A percentile compares a stretch with the other conserved stretches of the same genome.
These are phyloP conservation scores for Drosophila kanapiae DNA, from an alignment of 1,140 invertebrate genomes.

Conservation along the genomic window DNA sequence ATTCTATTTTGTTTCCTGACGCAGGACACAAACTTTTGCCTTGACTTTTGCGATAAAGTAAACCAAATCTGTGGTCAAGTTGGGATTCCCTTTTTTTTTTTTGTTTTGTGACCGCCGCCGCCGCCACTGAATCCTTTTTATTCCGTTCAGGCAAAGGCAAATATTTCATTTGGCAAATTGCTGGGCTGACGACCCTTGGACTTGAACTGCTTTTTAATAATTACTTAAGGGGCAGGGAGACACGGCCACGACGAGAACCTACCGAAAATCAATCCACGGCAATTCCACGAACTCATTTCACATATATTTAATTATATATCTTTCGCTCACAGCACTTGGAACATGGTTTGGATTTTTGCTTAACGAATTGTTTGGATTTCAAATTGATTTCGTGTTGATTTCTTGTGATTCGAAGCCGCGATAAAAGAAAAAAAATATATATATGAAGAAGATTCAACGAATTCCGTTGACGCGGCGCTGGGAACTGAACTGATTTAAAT, in stretches of 20 bases:
- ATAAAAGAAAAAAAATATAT: constrained; percentile 6
- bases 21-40: constrained; percentile 6
- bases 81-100: constrained; percentile 9
- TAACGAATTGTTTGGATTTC: not conserved
- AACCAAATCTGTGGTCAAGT: constrained; percentile 37
- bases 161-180: constrained; percentile 44
- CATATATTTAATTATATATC: constrained; percentile 26
- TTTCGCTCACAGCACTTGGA: not conserved
- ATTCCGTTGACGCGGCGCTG: constrained; percentile 53
- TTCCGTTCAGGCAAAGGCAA: not conserved
- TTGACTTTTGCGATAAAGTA: constrained; percentile 26
- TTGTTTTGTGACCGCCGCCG: not conserved
- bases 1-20: not conserved
- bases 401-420: constrained; percentile 36
- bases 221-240: constrained; percentile 7
- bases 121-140: constrained; percentile 8
- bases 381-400: constrained; percentile 29
- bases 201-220: constrained; percentile 34
- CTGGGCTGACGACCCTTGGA: constrained; percentile 16
- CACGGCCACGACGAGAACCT: not conserved
- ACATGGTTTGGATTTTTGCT: constrained; percentile 13
- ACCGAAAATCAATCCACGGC: constrained; percentile 41
- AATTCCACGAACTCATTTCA: constrained; percentile 56
- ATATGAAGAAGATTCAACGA: constrained; percentile 32
- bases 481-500: constrained; percentile 70